Conservation (phyloP, 2,888 invertebrate genomes). For the Tachina lurida region DNA sequence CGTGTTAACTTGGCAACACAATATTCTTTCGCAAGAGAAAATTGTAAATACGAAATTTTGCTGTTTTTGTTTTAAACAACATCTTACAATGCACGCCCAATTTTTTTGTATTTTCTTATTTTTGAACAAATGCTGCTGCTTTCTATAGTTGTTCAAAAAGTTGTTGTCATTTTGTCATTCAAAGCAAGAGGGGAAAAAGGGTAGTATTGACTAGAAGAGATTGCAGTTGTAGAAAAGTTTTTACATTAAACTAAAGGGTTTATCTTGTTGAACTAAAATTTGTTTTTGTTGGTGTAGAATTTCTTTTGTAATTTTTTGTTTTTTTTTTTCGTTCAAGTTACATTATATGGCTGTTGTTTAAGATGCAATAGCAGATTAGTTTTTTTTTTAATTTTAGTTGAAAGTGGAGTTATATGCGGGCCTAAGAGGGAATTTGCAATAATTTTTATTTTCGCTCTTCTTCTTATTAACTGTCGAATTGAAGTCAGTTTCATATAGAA, state of each 20-base stretch:
- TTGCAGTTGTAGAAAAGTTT: constrained; percentile 58
- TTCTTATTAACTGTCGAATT: no score
- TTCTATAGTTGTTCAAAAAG: not conserved
- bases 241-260: constrained; percentile 66
- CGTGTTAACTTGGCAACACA: constrained; percentile 62
- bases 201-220: not conserved
- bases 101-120: constrained; percentile 22
- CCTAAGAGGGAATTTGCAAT: no score
- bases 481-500: no score
- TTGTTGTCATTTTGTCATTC: constrained; percentile 40
- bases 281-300: constrained; percentile 23
- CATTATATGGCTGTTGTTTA: no score
- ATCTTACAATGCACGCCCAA: constrained; percentile 57
- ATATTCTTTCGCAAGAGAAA: constrained; percentile 18
- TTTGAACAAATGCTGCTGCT: not conserved
- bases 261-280: constrained; percentile 61
- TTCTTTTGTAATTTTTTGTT: not conserved
- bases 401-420: no score
- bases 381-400: no score
- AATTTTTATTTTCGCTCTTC: no score
- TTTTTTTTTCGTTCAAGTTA: not conserved
- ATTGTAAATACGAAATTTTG: constrained; percentile 22
- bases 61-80: constrained; percentile 6
- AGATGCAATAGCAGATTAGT: no score
- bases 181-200: not conserved